Conservation (phyloP, 2,113 vertebrate genomes). For the Pelmatolapia mariae region DNA sequence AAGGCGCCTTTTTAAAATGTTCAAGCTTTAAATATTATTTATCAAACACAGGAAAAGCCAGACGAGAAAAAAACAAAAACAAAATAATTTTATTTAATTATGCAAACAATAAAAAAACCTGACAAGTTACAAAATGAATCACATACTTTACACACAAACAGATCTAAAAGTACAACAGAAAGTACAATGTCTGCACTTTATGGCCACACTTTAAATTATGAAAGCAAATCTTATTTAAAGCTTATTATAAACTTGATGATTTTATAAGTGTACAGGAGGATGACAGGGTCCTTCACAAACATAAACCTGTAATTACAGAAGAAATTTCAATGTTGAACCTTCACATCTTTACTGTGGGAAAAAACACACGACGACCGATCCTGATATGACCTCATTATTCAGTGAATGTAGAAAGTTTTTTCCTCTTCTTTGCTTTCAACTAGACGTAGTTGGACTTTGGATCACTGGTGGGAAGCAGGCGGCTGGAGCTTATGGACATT, state of each 20-base stretch:
- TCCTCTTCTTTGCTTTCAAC: not conserved
- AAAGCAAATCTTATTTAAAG: not conserved
- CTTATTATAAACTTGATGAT: not conserved
- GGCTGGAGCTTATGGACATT: constrained; percentile 58
- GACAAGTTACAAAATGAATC: not conserved
- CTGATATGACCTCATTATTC: not conserved
- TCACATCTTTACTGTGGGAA: not conserved
- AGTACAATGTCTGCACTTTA: not conserved
- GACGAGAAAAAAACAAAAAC: not conserved
- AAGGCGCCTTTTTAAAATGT: not conserved
- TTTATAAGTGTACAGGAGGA: not conserved
- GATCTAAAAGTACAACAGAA: not conserved
- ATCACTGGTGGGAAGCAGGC: constrained; percentile 53
- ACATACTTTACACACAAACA: not conserved
- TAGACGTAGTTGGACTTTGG: constrained; percentile 84
- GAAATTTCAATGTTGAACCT: not conserved
- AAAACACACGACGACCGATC: not conserved
- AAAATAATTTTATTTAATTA: not conserved
- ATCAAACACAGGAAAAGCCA: not conserved
- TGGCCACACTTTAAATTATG: not conserved
- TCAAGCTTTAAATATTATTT: not conserved
- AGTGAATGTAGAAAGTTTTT: not conserved
- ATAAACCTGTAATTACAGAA: not conserved
- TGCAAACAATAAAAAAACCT: not conserved
- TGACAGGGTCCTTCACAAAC: not conserved